Base-by-base conservation (phyloP, 2,113 vertebrate species). In the Argyrosomus japonicus region DNA sequence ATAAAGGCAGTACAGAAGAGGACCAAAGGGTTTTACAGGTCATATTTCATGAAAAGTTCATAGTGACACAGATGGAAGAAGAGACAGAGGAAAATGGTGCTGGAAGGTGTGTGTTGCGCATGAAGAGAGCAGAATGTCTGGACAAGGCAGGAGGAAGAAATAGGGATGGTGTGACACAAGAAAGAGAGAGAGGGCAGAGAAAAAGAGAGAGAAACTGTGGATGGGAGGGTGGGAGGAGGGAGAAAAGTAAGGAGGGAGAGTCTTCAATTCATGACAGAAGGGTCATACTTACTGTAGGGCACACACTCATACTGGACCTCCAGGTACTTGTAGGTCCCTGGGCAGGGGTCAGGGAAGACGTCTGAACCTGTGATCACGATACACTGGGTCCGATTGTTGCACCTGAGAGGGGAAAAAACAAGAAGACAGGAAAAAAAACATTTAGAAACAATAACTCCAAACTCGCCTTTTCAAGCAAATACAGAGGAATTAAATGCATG, bases 281-380 rank as follows among this genome's bases (percentile, higher is more conserved):
- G 91, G 54, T 92, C 87, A 92, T 96, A 99, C 98, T 99, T 98
- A 99, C 98, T 99, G 94, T 99, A 99, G 95, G 98, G 98, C 87
- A 99, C 98, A 96, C 98, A 99, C 95, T 99, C 98, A 97, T 99
- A 99, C 88, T 99, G 98, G 96, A 99, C 98, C 96, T 99, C 98
- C 95, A 99, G 96, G 82, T 99, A 99, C 92, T 99, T 99, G 95
- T 99, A 99, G 70, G 98, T 99, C 90, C 98, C 98, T 21, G 98
- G 98, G 93, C 98, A 99, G 82, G 98, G 98, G 95, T 99, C 98
- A 92, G 98, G 98, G 95, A 99, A 99, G 88, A 99, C 97, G 88
- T 99, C 98, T 92, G 97, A 97, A 90, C 98, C 98, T 43, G 98
- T 99, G 93, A 99, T 97, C 95, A 99, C 98, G 89, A 99, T 97